Base-by-base conservation (phyloP, 1,140 invertebrate species). In the Leptinotarsa texana region DNA sequence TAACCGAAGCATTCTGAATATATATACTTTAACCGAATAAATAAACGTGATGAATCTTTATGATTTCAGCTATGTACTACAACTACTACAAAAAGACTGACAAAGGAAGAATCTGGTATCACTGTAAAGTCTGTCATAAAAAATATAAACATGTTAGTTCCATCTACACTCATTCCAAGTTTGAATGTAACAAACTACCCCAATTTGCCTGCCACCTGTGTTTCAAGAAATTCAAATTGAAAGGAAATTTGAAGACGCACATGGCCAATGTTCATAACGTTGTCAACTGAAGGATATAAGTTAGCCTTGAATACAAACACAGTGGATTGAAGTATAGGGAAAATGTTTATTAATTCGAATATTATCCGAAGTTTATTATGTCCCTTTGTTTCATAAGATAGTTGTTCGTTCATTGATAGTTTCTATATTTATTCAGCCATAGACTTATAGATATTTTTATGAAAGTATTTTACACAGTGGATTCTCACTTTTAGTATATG, bases 151-250 rank as follows among this genome's bases (percentile, higher is more conserved):
- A 87, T 75, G 86, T 86, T 78, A 87, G 85, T 73, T 87, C 85
- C 15, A 73, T 83, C 21, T 72, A 75, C 13, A 74, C 87, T 63
- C 88, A 89, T 72, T 81, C 85, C 8, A 89, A 87, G 5, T 89
- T 88, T 73, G 87, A 88, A 78, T 89, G 88, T 74, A 87, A 87
- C 24, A 87, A 86, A 69, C 86, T 87, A 72, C 87, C 87, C 1
- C 87, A 87, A 84, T 88, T 88, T 74, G 82, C 85, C 57, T 88
- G 88, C 77, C 74, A 75, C 18, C 63, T 80, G 71, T 81, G 81
- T 49, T 65, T 74, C 48, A 80, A 80, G 73, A 75, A 69, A 22
- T 81, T 81, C 57, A 82, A 80, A 61, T 79, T 81, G 72, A 83
- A 83, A 76, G 78, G 74, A 3, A 78, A 83, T 74, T 73, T 82